phyloP scores from a whole-genome alignment of 2,797 vertebrate genomes.

The Rhynchonycteris naso region DNA sequence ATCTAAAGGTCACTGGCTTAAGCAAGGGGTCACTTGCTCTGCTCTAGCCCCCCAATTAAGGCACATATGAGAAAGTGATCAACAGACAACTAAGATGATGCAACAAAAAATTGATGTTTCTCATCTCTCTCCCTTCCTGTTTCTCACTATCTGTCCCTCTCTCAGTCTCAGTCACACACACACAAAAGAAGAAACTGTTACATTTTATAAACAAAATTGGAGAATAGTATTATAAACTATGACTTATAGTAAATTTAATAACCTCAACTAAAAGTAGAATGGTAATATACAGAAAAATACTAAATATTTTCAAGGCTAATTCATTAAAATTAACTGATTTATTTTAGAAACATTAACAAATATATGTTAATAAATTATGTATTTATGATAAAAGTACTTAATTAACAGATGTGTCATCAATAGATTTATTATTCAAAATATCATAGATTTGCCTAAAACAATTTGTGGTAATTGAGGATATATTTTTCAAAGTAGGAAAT shows the following conservation, averaged over 20 bases:
- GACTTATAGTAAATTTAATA: neutral
- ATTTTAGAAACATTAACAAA: slow-evolving; percentile 16
- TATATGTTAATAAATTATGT: neutral
- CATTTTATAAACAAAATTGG: neutral
- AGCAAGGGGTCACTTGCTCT: too few species aligned
- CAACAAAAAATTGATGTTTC: too few species aligned
- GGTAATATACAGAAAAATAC: neutral
- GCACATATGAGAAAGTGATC: too few species aligned
- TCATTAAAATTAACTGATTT: neutral
- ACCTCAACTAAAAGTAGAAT: neutral
- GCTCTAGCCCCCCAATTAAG: too few species aligned
- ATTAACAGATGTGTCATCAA: neutral
- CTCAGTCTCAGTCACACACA: too few species aligned
- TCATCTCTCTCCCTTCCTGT: too few species aligned
- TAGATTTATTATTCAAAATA: neutral
- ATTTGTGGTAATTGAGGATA: neutral
- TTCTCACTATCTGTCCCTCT: too few species aligned
- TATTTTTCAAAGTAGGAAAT: neutral
- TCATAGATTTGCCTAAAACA: neutral
- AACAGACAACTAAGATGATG: too few species aligned
- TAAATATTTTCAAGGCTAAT: neutral
- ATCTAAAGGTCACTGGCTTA: too few species aligned
- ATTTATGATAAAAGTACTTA: neutral
- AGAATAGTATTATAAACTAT: neutral
- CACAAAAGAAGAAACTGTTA: neutral